A percentile compares a stretch with the other conserved stretches of the same genome.
Evolutionary conservation across 1,140 invertebrate species (phyloP).

Genomic region (Sipha flava): DNA sequence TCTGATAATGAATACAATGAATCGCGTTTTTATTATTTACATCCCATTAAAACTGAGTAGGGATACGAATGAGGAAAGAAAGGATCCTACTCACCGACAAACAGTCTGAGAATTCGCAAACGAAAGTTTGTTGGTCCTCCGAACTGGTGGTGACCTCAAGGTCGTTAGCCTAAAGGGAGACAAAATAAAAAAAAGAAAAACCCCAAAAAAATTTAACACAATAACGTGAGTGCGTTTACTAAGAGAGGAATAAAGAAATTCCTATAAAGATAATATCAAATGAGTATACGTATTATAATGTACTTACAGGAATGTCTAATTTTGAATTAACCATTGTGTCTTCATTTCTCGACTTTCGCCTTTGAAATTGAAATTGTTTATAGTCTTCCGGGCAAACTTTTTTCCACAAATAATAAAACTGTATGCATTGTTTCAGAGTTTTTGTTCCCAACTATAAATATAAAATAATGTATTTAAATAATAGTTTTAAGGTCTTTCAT

Average conservation of each 20-base stretch:
- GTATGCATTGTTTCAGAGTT: slow-evolving; percentile 84
- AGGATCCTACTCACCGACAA: slow-evolving; percentile 52
- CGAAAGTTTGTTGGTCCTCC: slow-evolving; percentile 47
- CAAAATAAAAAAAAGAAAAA: neutral
- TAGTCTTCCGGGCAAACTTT: slow-evolving; percentile 84
- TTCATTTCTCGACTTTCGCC: slow-evolving; percentile 43
- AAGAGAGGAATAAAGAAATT: neutral
- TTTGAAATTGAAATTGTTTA: slow-evolving; percentile 52
- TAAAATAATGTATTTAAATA: neutral
- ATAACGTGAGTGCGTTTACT: neutral
- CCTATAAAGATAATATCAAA: neutral
- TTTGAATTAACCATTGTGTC: slow-evolving; percentile 42
- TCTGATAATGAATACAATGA: slow-evolving; percentile 50
- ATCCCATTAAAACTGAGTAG: neutral
- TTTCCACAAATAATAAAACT: slow-evolving; percentile 99
- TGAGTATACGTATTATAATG: neutral
- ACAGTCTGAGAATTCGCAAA: slow-evolving; percentile 59
- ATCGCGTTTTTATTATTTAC: slow-evolving; percentile 33
- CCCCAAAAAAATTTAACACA: neutral
- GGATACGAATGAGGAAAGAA: slow-evolving; percentile 12
- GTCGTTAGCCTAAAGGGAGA: slow-evolving; percentile 36
- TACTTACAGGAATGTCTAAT: slow-evolving; percentile 39
- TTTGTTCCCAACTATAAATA: slow-evolving; percentile 66
- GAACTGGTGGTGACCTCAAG: slow-evolving; percentile 40
- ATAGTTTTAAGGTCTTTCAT: neutral